phyloP scores from a whole-genome alignment of 92 coral and sea anemone species.

The Epizoanthus stellaris region DNA sequence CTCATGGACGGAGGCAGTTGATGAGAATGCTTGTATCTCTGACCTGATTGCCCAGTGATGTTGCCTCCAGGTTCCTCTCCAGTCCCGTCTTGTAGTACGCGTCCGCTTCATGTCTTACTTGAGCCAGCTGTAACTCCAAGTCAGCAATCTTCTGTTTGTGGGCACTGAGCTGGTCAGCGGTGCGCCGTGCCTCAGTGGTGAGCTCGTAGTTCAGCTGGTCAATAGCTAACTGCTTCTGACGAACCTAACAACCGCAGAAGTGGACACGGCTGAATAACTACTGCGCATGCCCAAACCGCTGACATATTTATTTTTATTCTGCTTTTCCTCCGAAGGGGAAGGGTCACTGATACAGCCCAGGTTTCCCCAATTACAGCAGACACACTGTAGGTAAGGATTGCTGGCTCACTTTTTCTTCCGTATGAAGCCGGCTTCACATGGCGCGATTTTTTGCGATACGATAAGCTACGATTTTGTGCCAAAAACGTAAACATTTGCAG shows the following conservation, averaged over 20 bases:
- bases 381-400: too few relatives aligned
- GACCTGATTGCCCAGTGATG: slow-evolving; percentile 92
- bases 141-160: slow-evolving; percentile 77
- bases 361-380: too few relatives aligned
- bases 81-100: slow-evolving; percentile 93
- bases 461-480: too few relatives aligned
- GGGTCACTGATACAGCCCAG: too few relatives aligned
- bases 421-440: too few relatives aligned
- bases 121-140: slow-evolving; percentile 84
- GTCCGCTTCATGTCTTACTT: slow-evolving; percentile 91
- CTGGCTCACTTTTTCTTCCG: too few relatives aligned
- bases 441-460: too few relatives aligned
- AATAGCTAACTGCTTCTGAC: slow-evolving; percentile 85
- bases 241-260: slow-evolving; percentile 60
- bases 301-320: too few relatives aligned
- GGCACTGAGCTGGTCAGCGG: slow-evolving; percentile 76
- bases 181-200: slow-evolving; percentile 73
- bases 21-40: neutral
- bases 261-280: too few relatives aligned
- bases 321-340: too few relatives aligned
- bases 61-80: slow-evolving; percentile 94
- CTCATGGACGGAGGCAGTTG: neutral
- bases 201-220: slow-evolving; percentile 89
- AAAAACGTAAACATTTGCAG: too few relatives aligned
- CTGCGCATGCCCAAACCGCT: too few relatives aligned